phyloP scores from a whole-genome alignment of 2,888 invertebrate genomes.

The Leucoptera coffeella region DNA sequence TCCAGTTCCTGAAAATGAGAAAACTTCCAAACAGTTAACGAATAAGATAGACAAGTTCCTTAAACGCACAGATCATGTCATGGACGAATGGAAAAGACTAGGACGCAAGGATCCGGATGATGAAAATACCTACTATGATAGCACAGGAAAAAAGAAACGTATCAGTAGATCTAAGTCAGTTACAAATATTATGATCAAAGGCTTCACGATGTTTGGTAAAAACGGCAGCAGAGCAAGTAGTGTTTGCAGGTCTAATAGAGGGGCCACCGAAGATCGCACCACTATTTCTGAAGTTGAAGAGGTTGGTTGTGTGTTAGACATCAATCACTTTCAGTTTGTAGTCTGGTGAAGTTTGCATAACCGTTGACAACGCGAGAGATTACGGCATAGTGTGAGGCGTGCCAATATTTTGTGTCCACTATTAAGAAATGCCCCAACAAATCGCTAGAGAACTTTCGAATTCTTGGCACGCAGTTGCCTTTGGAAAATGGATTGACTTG shows the following conservation, averaged over 20 bases:
- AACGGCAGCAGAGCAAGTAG: slow-evolving; percentile 53
- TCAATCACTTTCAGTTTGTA: too few relatives aligned
- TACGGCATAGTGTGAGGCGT: slow-evolving; percentile 16
- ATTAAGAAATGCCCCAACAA: slow-evolving; percentile 16
- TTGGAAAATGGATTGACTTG: too few relatives aligned
- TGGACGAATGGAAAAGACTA: slow-evolving; percentile 77
- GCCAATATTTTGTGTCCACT: slow-evolving; percentile 28
- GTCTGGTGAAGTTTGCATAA: neutral
- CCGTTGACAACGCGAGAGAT: slow-evolving; percentile 6
- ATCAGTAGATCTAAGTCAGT: slow-evolving; percentile 65
- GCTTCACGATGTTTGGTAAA: slow-evolving; percentile 63
- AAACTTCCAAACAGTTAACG: slow-evolving; percentile 69
- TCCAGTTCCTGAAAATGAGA: slow-evolving; percentile 64
- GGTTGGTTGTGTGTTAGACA: neutral
- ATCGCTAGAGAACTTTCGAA: slow-evolving; percentile 20
- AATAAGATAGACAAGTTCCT: slow-evolving; percentile 75
- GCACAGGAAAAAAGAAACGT: slow-evolving; percentile 17
- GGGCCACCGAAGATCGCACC: slow-evolving; percentile 58
- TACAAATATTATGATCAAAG: slow-evolving; percentile 78
- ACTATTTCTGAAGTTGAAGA: slow-evolving; percentile 40
- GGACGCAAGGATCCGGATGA: slow-evolving; percentile 56
- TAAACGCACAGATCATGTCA: slow-evolving; percentile 77
- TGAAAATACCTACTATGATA: slow-evolving; percentile 21
- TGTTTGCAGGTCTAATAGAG: slow-evolving; percentile 30
- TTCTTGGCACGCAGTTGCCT: slow-evolving; percentile 20